These are phyloP conservation scores for Triplophysa siluroides DNA, from an alignment of 2,113 vertebrate genomes.

Conservation along the genomic window DNA sequence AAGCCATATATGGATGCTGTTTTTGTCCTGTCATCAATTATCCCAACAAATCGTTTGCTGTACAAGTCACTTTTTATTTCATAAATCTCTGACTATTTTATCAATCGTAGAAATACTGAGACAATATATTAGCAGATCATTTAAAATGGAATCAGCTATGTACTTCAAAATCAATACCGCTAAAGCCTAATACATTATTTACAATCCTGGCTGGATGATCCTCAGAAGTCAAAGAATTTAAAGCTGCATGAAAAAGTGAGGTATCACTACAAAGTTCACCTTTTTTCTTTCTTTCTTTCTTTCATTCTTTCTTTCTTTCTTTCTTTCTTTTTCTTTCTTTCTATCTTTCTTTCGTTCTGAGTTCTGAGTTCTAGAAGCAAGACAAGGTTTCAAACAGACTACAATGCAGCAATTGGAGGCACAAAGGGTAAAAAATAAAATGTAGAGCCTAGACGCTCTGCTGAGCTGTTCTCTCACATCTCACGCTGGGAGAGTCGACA, in stretches of 20 bases:
- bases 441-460: not conserved
- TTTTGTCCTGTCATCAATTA: slow-evolving; percentile 44
- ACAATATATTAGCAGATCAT: slow-evolving; percentile 28
- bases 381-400: not conserved
- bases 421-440: slow-evolving; percentile 13
- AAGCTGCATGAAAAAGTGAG: slow-evolving; percentile 1
- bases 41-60: slow-evolving; percentile 55
- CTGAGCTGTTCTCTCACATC: not conserved
- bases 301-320: too few species aligned
- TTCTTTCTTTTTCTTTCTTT: too few species aligned
- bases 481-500: not conserved
- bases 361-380: not conserved
- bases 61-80: slow-evolving; percentile 43
- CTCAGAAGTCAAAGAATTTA: not conserved
- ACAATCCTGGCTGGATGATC: not conserved
- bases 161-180: slow-evolving; percentile 24
- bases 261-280: not conserved
- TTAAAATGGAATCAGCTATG: slow-evolving; percentile 27
- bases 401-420: not conserved
- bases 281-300: too few species aligned
- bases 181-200: slow-evolving; percentile 35
- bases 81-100: slow-evolving; percentile 7
- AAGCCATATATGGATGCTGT: slow-evolving; percentile 30
- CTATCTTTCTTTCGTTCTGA: not conserved
- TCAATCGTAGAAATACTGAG: slow-evolving; percentile 32